Evolutionary conservation across 2,797 vertebrate species (phyloP), one percentile per base, ranked within the genome.

Genomic region (Myotis myotis): DNA sequence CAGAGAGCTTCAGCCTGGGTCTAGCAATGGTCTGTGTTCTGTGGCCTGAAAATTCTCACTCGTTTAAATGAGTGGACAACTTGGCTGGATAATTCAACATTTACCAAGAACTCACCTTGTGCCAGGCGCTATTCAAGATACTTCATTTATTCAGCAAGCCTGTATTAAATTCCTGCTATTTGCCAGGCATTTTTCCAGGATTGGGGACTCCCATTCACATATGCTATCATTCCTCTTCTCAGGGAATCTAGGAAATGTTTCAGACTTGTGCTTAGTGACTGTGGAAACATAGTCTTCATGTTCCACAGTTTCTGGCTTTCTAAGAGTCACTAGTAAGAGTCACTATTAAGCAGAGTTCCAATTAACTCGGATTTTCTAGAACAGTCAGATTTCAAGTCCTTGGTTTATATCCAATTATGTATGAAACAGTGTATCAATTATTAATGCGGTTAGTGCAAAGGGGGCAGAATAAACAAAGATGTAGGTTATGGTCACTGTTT

Each of bases 281-380:
- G 10, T 28, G 38, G 38, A 93, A 96, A 72, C 51, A 51, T 0
- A 47, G 23, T 10, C 53, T 88, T 25, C 19, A 16, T 23, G 16
- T 47, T 90, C 28, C 47, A 71, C 13, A 57, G 44, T 72, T 71
- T 88, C 11, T 76, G 38, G 5, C 49, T 62, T 94, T 80, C 60
- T 72, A 89, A 92, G 72, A 91, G 23, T 94, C 60, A 64, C 15
- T 41, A 0, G 49, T 33, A 95, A 88, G n/a, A 55, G 53, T 94
- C 57, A 57, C 13, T 41, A 0, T 55, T 33, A 95, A 88, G 33
- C 28, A 90, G 23, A 91, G n/a, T 36, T 30, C 47, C 41, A 91
- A 74, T 85, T 91, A 96, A 94, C 93, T 30, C 36, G 81, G 33
- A 89, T 93, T 94, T 94, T 87, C 36, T 71, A 93, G 57, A 93